Evolutionary conservation across 1,140 invertebrate genomes (phyloP), one percentile per base, ranked within the genome.

Genomic region (Coelopa frigida): DNA sequence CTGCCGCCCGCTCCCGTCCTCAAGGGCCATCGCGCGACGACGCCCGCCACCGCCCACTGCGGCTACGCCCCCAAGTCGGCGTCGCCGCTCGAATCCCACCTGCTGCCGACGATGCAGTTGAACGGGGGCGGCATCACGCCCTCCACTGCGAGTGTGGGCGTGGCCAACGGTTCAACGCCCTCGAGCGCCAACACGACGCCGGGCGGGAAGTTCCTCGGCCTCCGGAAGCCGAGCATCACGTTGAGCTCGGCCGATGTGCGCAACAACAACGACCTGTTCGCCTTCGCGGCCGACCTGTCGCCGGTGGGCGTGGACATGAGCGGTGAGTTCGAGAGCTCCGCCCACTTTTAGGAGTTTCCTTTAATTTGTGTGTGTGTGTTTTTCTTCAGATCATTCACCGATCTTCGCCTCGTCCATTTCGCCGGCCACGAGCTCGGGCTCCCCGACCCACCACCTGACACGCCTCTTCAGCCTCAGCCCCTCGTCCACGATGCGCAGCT

Each of bases 201-300:
- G n/a, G 37, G 39, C 26, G 21, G 26, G 5, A 64, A 52, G n/a
- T 65, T 66, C 26, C 40, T 66, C 36, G 51, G 53, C 0, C 51
- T 66, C 6, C 62, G 62, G 0, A 67, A 67, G 11, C 63, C 63
- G 15, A 67, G 54, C 10, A 27, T 67, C 18, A 66, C 60, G 6
- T 50, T 67, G 37, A 65, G 62, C 48, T 63, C 62, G 22, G 42
- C 35, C 8, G 64, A 68, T 33, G 53, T 64, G 43, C 49, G 55
- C 5, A 64, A 62, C 38, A 67, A 64, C 43, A 65, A 62, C 12
- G 64, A 68, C 44, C 42, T 68, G 33, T 68, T 68, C 20, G 54
- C 59, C 10, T 68, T 68, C 20, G 53, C 57, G 45, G 67, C 64
- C 59, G 64, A 68, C 1, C 54, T 68, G 50, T 64, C 62, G 24